Conservation (phyloP, 2,888 invertebrate genomes). For the Heliconius charithonia region DNA sequence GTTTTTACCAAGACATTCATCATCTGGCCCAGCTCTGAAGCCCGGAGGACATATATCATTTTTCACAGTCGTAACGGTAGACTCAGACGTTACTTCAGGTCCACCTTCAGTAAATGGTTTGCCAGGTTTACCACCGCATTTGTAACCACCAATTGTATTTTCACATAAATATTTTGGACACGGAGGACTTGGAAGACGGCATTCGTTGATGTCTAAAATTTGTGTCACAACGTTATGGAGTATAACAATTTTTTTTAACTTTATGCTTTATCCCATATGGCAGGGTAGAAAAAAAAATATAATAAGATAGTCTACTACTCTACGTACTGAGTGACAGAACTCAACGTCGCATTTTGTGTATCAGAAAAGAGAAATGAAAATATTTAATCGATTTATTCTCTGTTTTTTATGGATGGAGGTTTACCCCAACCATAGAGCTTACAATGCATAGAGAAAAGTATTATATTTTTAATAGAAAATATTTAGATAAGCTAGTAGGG, state of each 20-base stretch:
- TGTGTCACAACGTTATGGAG: neutral
- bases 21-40: conserved; percentile 78
- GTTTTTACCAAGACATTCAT: conserved; percentile 78
- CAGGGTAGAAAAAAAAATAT: too few relatives aligned
- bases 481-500: neutral
- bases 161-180: conserved; percentile 79
- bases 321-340: too few relatives aligned
- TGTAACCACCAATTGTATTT: conserved; percentile 80
- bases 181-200: conserved; percentile 80
- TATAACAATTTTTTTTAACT: neutral
- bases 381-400: too few relatives aligned
- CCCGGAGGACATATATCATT: conserved; percentile 83
- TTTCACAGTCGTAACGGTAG: conserved; percentile 54
- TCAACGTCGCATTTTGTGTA: too few relatives aligned
- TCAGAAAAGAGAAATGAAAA: too few relatives aligned
- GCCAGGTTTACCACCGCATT: conserved; percentile 76
- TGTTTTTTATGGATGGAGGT: neutral
- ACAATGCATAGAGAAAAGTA: neutral
- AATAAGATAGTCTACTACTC: too few relatives aligned
- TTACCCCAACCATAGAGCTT: neutral
- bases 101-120: conserved; percentile 66
- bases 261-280: too few relatives aligned
- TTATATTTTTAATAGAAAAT: neutral
- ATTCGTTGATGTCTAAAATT: conserved; percentile 92
- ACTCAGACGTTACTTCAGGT: conserved; percentile 56